Conservation (phyloP, 2,888 invertebrate genomes). For the Tenthredo livida region DNA sequence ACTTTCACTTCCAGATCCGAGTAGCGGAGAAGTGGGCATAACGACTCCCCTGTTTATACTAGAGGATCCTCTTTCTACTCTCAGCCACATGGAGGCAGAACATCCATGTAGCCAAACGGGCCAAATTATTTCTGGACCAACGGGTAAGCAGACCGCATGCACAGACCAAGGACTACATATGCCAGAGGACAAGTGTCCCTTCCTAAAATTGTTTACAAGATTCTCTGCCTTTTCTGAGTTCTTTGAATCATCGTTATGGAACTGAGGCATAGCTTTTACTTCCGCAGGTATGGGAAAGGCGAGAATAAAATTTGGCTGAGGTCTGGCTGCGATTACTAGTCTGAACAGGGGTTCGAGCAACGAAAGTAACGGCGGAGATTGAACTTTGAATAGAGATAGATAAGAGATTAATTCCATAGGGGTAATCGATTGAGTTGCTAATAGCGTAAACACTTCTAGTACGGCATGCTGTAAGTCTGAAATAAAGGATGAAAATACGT, state of each 20-base stretch:
- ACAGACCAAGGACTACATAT: slow-evolving; percentile 77
- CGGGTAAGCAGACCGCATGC: slow-evolving; percentile 73
- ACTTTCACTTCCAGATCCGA: slow-evolving; percentile 73
- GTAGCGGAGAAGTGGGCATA: slow-evolving; percentile 62
- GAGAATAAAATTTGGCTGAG: slow-evolving; percentile 81
- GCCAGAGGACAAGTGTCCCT: slow-evolving; percentile 72
- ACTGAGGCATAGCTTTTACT: slow-evolving; percentile 55
- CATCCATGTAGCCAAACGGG: slow-evolving; percentile 84
- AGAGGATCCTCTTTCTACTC: slow-evolving; percentile 75
- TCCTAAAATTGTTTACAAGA: slow-evolving; percentile 73
- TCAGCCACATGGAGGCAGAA: slow-evolving; percentile 81
- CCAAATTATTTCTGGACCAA: slow-evolving; percentile 78
- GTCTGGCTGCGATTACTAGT: slow-evolving; percentile 78
- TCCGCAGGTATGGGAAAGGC: slow-evolving; percentile 78
- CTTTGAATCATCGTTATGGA: slow-evolving; percentile 64
- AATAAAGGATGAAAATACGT: slow-evolving; percentile 56
- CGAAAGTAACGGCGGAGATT: slow-evolving; percentile 80
- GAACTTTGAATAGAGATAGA: slow-evolving; percentile 81
- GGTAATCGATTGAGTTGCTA: slow-evolving; percentile 80
- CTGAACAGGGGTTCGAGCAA: slow-evolving; percentile 80
- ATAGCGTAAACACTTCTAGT: slow-evolving; percentile 82
- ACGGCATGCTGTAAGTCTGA: slow-evolving; percentile 84
- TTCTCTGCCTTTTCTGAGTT: slow-evolving; percentile 73
- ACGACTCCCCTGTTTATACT: slow-evolving; percentile 58
- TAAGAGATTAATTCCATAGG: slow-evolving; percentile 81